These are phyloP conservation scores for Rhadina sibilatrix DNA, from an alignment of 2,113 vertebrate species.

Conservation along the genomic window DNA sequence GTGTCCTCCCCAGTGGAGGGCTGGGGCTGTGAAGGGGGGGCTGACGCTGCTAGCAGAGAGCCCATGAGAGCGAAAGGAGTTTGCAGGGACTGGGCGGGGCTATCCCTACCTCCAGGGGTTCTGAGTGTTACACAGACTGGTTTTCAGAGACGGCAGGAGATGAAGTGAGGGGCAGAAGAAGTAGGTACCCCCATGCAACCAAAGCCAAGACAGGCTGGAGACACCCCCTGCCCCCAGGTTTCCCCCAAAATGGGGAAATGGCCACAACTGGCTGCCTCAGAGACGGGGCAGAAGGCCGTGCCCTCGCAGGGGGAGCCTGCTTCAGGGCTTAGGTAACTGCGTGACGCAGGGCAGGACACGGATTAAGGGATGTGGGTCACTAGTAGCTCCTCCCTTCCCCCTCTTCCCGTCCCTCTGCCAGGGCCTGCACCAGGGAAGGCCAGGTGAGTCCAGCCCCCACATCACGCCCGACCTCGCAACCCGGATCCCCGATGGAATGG, in stretches of 20 bases:
- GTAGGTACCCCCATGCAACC: fast-evolving
- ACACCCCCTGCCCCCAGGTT: fast-evolving
- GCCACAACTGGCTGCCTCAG: neutral
- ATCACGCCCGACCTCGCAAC: neutral
- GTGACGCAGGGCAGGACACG: neutral
- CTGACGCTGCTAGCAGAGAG: neutral
- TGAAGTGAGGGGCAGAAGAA: neutral
- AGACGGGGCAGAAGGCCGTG: neutral
- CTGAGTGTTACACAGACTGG: neutral
- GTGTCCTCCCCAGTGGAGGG: neutral
- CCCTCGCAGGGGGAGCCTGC: neutral
- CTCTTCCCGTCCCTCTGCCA: neutral
- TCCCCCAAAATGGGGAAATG: neutral
- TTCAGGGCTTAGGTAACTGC: neutral
- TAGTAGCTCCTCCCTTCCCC: neutral
- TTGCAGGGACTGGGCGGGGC: too few relatives aligned
- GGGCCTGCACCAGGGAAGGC: neutral
- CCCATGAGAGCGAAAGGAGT: neutral
- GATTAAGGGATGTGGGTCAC: slow-evolving; percentile 57
- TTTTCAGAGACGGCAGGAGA: neutral
- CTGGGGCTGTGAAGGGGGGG: neutral
- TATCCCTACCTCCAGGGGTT: neutral
- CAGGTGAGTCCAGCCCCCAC: neutral
- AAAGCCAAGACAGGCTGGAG: neutral
- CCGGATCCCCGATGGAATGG: fast-evolving